These are phyloP conservation scores for Toxotes jaculatrix DNA, from an alignment of 2,113 vertebrate genomes.

Conservation along the genomic window DNA sequence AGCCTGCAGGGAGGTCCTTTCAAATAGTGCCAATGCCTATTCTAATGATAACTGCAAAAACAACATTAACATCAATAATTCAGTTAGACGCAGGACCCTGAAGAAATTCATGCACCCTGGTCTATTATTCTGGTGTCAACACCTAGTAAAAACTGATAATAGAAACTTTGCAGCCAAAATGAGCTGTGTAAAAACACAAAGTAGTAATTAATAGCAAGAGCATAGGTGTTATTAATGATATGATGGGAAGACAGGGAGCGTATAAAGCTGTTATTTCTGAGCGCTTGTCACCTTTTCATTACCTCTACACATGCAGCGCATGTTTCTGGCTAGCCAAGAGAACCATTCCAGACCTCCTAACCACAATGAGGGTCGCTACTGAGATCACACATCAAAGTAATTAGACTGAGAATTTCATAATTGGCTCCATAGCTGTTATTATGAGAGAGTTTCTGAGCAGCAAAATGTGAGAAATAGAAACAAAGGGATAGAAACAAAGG, in stretches of 20 bases:
- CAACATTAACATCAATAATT: constrained; percentile 54
- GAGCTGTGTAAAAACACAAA: constrained; percentile 23
- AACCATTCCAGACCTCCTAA: constrained; percentile 70
- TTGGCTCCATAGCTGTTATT: constrained; percentile 80
- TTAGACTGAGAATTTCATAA: constrained; percentile 83
- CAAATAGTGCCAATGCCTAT: constrained; percentile 42
- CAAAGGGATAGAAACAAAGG: constrained; percentile 66
- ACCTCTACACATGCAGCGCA: constrained; percentile 14
- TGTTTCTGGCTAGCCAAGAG: constrained; percentile 58
- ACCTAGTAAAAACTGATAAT: constrained; percentile 27
- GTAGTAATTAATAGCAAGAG: constrained; percentile 40
- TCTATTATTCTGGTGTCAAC: constrained; percentile 42
- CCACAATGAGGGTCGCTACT: constrained; percentile 67
- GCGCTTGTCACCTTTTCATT: constrained; percentile 45
- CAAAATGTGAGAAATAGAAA: constrained; percentile 67
- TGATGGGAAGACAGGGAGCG: constrained; percentile 10
- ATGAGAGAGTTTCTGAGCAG: constrained; percentile 69
- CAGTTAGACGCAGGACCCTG: constrained; percentile 15
- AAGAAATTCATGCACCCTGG: constrained; percentile 21
- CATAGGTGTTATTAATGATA: constrained; percentile 39
- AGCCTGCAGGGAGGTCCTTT: constrained; percentile 45
- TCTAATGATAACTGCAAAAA: constrained; percentile 49
- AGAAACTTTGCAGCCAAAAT: constrained; percentile 40
- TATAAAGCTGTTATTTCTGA: constrained; percentile 27
- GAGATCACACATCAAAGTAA: constrained; percentile 84